Evolutionary conservation across 2,113 vertebrate species (phyloP), one percentile per base, ranked within the genome.

Genomic region (Notarius lentiginosus): DNA sequence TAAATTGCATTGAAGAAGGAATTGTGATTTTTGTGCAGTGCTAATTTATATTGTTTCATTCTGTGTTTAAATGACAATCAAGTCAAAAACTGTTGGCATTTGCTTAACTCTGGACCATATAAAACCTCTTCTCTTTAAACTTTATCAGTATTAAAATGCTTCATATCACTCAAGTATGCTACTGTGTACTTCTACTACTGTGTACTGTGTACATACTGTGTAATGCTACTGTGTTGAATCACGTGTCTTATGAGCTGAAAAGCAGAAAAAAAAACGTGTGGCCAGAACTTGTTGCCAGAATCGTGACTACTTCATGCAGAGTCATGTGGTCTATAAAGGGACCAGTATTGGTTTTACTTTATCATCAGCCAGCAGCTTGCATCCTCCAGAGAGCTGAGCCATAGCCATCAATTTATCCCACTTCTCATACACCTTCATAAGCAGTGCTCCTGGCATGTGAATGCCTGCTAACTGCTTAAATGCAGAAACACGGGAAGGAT

Each of bases 321-420:
- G 34, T 81, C 56, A 81, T 61, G 56, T 61, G 56, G 30, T 68
- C n/a, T 58, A 73, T 66, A 56, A 72, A 10, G 12, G 17, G 82
- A 68, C 47, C 4, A 20, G n/a, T 15, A 53, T 51, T 83, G 61
- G 34, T 53, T 83, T 83, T 68, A 83, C 49, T 83, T 83, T 83
- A 83, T 83, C 82, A 83, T 68, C 82, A 72, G 53, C 65, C 34
- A 66, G 56, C 79, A 75, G 79, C 56, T 51, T 80, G 47, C 34
- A 34, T 87, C 63, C 79, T 87, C 61, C 22, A 15, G 60, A 77
- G 30, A 77, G 79, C 86, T 70, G 49, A 58, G 61, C 5, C 63
- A 24, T 27, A 70, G 75, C 61, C 79, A 22, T 60, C 84, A 68
- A 79, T 68, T 86, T 18, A 70, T 60, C 49, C 41, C 1, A 17